Conservation (phyloP, 2,113 vertebrate species). For the Furnarius figulus region DNA sequence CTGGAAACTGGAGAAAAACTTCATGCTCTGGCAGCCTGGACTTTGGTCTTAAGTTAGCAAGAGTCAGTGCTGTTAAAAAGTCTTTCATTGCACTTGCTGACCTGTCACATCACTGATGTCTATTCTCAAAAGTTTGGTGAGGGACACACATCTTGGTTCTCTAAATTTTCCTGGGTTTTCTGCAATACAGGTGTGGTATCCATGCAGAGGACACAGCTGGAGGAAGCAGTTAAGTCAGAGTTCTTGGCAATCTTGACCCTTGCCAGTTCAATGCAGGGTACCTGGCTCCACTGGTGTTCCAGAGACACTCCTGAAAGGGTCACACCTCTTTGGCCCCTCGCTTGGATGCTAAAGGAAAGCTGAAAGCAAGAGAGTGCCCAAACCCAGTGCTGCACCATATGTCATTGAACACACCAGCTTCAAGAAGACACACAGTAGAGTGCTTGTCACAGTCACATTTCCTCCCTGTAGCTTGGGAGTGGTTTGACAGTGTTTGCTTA, state of each 20-base stretch:
- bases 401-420: neutral
- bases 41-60: neutral
- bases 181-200: neutral
- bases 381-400: neutral
- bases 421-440: fast-evolving
- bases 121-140: neutral
- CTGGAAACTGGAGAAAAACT: neutral
- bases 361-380: neutral
- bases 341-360: neutral
- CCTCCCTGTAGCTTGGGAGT: neutral
- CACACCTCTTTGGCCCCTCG: neutral
- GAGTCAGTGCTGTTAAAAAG: neutral
- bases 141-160: neutral
- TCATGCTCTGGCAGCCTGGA: neutral
- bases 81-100: neutral
- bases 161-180: neutral
- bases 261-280: too few relatives aligned
- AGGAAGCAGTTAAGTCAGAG: neutral
- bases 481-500: neutral
- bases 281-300: neutral
- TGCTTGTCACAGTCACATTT: neutral
- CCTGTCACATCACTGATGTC: neutral
- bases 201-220: neutral
- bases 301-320: neutral
- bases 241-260: neutral